phyloP scores from a whole-genome alignment of 2,888 invertebrate genomes.

The Dexiosoma caninum region DNA sequence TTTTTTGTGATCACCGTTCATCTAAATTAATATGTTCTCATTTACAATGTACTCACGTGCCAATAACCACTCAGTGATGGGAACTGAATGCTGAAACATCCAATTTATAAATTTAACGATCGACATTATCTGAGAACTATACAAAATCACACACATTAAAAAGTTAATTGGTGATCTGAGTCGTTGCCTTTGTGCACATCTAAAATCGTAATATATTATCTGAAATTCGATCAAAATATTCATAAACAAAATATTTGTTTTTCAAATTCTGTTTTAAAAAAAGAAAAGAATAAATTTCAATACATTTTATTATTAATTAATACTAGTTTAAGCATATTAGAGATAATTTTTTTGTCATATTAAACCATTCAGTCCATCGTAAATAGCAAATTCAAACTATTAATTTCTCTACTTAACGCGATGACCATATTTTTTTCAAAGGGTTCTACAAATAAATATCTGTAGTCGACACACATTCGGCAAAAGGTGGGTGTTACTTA shows the following conservation, averaged over 20 bases:
- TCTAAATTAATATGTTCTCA: too few species aligned
- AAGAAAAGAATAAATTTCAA: background rate
- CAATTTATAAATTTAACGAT: background rate
- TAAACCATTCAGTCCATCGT: slow-evolving; percentile 9
- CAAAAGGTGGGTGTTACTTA: slow-evolving; percentile 28
- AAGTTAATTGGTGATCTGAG: background rate
- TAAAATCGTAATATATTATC: background rate
- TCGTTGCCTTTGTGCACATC: background rate
- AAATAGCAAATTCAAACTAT: background rate
- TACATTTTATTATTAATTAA: slow-evolving; percentile 6
- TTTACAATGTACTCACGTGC: too few species aligned
- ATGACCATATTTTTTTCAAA: background rate
- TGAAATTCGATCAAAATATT: slow-evolving; percentile 1
- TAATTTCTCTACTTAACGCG: slow-evolving; percentile 16
- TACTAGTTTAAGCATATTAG: background rate
- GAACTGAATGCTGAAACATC: background rate
- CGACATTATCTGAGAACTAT: too few species aligned
- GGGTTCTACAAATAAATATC: background rate
- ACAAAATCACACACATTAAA: background rate
- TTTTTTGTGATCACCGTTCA: too few species aligned
- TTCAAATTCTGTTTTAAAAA: background rate
- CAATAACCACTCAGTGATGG: too few species aligned
- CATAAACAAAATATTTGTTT: background rate
- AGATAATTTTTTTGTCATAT: slow-evolving; percentile 29
- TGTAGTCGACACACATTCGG: background rate